Evolutionary conservation across 2,888 invertebrate species (phyloP).

Genomic region (Anorthoa munda): DNA sequence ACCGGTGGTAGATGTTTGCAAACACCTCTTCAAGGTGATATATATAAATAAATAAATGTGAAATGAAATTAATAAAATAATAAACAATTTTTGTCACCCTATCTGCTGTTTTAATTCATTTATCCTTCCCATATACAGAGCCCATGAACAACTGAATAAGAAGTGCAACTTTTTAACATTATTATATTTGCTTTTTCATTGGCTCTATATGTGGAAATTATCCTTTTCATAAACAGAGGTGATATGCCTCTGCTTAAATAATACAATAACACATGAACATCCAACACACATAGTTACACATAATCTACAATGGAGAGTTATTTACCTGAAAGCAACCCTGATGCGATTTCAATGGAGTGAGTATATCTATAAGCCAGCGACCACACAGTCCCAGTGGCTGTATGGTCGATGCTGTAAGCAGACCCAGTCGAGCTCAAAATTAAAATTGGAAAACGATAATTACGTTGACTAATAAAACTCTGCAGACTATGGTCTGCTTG

Average conservation of each 20-base stretch:
- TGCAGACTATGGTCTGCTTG: neutral
- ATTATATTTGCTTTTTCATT: neutral
- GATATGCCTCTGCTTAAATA: neutral
- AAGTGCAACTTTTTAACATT: neutral
- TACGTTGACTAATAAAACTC: neutral
- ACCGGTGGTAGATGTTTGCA: slow-evolving; percentile 76
- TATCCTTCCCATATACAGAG: neutral
- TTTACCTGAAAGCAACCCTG: neutral
- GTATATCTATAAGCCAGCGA: neutral
- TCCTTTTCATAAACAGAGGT: slow-evolving; percentile 4
- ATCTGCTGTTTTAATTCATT: slow-evolving; percentile 75
- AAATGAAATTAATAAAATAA: slow-evolving; percentile 28
- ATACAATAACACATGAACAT: slow-evolving; percentile 9
- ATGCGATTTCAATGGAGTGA: neutral
- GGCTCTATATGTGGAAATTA: slow-evolving; percentile 8
- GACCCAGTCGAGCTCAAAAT: neutral
- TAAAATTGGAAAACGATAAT: neutral
- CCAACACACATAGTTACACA: neutral
- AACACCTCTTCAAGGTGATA: slow-evolving; percentile 33
- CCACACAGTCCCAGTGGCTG: too few species aligned
- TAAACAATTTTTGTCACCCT: slow-evolving; percentile 65
- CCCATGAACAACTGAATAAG: slow-evolving; percentile 1
- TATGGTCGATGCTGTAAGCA: too few species aligned
- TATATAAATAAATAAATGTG: slow-evolving; percentile 24
- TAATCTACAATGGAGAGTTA: neutral